Evolutionary conservation across 2,888 invertebrate genomes (phyloP).

Genomic region (Agapetus fuscipes): DNA sequence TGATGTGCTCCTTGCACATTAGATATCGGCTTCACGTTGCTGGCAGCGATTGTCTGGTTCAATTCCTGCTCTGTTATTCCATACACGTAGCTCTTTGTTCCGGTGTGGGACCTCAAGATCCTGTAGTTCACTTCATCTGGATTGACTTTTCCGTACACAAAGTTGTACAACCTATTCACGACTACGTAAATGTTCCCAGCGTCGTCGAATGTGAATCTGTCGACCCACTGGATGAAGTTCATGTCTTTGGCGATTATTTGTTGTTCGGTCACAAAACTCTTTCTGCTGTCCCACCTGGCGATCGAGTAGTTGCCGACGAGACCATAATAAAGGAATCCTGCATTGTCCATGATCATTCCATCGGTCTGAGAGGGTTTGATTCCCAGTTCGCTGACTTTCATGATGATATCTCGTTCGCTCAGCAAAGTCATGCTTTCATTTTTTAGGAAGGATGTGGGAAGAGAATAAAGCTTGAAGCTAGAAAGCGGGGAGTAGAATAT

Average conservation of each 20-base stretch:
- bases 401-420: constrained; percentile 31
- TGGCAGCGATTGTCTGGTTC: constrained; percentile 18
- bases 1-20: no score
- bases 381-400: constrained; percentile 50
- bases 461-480: constrained; percentile 55
- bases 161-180: constrained; percentile 58
- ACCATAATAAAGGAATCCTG: constrained; percentile 60
- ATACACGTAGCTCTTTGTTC: constrained; percentile 55
- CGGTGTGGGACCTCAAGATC: constrained; percentile 50
- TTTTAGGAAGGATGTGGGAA: constrained; percentile 51
- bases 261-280: constrained; percentile 48
- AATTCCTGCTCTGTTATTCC: constrained; percentile 26
- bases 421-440: constrained; percentile 38
- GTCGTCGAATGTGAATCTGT: constrained; percentile 58
- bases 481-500: constrained; percentile 62
- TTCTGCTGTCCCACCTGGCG: constrained; percentile 57
- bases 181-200: constrained; percentile 56
- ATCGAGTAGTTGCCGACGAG: constrained; percentile 58
- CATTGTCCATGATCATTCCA: constrained; percentile 66
- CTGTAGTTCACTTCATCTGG: constrained; percentile 55
- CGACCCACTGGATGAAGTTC: constrained; percentile 62
- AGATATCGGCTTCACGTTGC: not conserved
- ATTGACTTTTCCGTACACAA: constrained; percentile 51
- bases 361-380: constrained; percentile 58
- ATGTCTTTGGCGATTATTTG: constrained; percentile 57